Evolutionary conservation across 2,888 invertebrate genomes (phyloP).

Genomic region (Noctua fimbriata): DNA sequence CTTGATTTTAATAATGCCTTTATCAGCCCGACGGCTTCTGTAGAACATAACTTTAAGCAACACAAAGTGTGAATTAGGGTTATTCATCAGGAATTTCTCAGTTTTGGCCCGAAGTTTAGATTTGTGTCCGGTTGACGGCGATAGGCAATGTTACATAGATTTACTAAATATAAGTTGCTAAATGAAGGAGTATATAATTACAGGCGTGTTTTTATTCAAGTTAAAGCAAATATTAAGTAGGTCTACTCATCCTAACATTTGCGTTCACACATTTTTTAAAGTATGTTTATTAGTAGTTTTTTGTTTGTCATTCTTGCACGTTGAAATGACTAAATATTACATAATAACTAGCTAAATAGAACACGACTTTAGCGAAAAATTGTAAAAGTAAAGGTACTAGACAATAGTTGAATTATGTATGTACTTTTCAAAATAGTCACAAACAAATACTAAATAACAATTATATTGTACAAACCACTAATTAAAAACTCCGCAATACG

Average conservation of each 20-base stretch:
- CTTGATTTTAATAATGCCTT: neutral
- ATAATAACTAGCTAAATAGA: neutral
- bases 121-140: neutral
- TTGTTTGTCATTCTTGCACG: neutral
- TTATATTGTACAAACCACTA: constrained; percentile 8
- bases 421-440: neutral
- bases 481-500: constrained; percentile 26
- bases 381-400: neutral
- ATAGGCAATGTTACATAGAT: neutral
- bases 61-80: neutral
- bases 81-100: neutral
- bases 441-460: neutral
- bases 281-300: neutral
- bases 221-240: neutral
- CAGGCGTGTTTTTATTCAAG: neutral
- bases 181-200: neutral
- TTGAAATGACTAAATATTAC: neutral
- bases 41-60: neutral
- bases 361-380: neutral
- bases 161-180: neutral
- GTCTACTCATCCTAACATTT: neutral
- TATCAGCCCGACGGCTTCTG: constrained; percentile 20
- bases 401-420: neutral
- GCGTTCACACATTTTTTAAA: neutral
- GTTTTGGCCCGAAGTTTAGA: neutral